Base-by-base conservation (phyloP, 2,888 invertebrate genomes). In the Odontocerum albicorne region DNA sequence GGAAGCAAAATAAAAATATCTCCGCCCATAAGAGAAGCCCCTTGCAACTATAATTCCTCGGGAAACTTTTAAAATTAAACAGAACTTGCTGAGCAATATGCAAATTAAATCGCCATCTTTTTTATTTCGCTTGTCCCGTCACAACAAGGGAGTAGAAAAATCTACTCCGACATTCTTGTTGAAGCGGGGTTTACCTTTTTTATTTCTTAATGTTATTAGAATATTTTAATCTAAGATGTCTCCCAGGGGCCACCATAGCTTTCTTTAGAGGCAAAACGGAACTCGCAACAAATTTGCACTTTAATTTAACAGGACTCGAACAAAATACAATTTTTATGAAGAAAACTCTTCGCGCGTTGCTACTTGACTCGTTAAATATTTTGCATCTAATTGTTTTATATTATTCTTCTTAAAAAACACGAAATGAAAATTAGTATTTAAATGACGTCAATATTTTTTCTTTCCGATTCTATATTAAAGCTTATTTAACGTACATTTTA, bases 71-170 rank as follows among this genome's bases (percentile, higher is more conserved):
- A 56, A 59, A 59, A 59, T 59, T 59, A 59, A 59, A 59, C 55
- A 59, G 51, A 59, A 59, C 55, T 59, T 53, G 59, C 49, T 55
- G 46, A 55, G 55, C 55, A 59, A 59, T 59, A 59, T 59, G 59
- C 56, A 59, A 55, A 59, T 59, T 55, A 51, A 59, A 59, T 55
- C 49, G 49, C 44, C 49, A 35, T 47, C 16, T 42, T 49, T 57
- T 45, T 49, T 45, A 12, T 40, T 51, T 42, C 45, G 13, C 46
- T 51, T 35, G 35, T 43, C 35, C 44, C 46, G 57, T 58, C 57
- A 58, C 57, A 58, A 58, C 57, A 58, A 42, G 46, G 51, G 42
- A 44, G 16, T 46, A 33, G 45, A 50, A 57, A 54, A 53, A 57
- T 53, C 57, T 40, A 52, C 57, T 52, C 22, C 35, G 20, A 36